Evolutionary conservation across 2,797 vertebrate genomes (phyloP).

Genomic region (Muscicapa comitata): DNA sequence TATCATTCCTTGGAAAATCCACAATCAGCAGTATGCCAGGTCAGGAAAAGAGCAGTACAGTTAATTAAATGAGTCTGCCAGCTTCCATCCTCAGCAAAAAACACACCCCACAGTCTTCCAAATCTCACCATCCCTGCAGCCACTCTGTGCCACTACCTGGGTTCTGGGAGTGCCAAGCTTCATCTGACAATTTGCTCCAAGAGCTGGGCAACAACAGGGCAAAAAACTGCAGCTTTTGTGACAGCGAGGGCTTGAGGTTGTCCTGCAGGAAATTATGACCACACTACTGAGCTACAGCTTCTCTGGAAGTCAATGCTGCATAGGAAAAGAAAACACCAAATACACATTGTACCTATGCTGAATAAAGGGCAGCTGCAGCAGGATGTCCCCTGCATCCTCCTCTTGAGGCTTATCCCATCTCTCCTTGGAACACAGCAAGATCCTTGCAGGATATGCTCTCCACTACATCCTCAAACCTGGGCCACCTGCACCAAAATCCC

Average conservation of each 20-base stretch:
- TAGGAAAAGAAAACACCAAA: not conserved
- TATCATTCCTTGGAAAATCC: not conserved
- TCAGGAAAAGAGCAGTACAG: not conserved
- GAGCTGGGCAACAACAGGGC: not conserved
- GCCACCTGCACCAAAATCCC: not conserved
- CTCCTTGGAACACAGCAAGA: not conserved
- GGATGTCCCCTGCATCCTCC: fast-evolving
- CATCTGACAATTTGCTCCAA: not conserved
- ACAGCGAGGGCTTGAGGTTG: not conserved
- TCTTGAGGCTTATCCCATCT: not conserved
- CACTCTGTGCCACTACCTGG: fast-evolving
- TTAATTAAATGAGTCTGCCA: not conserved
- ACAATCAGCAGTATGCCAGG: not conserved
- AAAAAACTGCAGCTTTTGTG: not conserved
- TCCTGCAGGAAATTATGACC: not conserved
- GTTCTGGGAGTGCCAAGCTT: not conserved
- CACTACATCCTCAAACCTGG: not conserved
- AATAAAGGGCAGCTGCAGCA: not conserved
- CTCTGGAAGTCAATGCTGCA: not conserved
- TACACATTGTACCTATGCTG: not conserved
- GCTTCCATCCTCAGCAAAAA: not conserved
- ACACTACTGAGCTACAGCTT: fast-evolving
- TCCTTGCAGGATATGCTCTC: fast-evolving
- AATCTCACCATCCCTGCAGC: not conserved
- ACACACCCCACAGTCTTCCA: not conserved